Conservation (phyloP, 1,140 invertebrate species). For the Potamilus streckersoni region DNA sequence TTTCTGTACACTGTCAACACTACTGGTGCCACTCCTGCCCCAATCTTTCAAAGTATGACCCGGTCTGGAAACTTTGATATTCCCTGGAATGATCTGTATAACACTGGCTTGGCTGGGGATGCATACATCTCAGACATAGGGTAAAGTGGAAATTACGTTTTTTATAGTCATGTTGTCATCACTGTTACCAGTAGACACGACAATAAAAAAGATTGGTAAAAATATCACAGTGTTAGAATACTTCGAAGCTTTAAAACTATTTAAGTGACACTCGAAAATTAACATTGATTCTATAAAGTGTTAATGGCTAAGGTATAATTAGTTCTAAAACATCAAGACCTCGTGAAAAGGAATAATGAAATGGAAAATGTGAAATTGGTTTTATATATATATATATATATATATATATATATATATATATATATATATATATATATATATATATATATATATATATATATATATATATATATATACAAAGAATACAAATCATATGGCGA, state of each 20-base stretch:
- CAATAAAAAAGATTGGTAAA: background rate
- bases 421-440: too few relatives aligned
- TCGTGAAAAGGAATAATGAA: too few relatives aligned
- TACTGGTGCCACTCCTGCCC: conserved; percentile 8
- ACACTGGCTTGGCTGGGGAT: conserved; percentile 4
- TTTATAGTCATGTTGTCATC: too few relatives aligned
- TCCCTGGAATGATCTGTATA: conserved; percentile 19
- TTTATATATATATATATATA: too few relatives aligned
- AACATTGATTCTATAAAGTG: background rate
- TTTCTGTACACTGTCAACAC: conserved; percentile 22
- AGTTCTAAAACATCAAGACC: background rate
- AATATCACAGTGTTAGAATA: background rate
- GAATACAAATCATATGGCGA: too few relatives aligned
- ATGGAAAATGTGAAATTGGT: too few relatives aligned
- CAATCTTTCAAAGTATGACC: conserved; percentile 11
- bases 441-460: too few relatives aligned
- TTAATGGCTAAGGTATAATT: background rate
- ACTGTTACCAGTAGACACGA: background rate
- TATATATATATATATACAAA: too few relatives aligned
- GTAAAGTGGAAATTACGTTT: background rate
- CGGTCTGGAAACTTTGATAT: conserved; percentile 9
- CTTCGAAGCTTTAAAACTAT: background rate
- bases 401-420: too few relatives aligned
- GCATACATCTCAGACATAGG: conserved; percentile 19
- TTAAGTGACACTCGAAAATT: background rate